phyloP scores from a whole-genome alignment of 2,113 vertebrate genomes.

The Tenrec ecaudatus region DNA sequence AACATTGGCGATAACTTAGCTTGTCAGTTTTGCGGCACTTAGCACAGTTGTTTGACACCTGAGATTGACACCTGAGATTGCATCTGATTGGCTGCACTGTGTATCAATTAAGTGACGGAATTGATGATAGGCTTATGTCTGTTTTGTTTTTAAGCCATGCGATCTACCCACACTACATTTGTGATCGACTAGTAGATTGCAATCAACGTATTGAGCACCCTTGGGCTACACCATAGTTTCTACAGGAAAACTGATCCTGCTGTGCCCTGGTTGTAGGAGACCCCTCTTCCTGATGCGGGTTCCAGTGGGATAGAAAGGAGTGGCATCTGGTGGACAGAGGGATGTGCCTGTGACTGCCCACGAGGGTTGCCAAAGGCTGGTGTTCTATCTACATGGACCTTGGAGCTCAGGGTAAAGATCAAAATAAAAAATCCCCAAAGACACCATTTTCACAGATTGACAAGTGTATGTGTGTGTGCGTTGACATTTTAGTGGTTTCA shows the following conservation, averaged over 20 bases:
- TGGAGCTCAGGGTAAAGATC: not conserved
- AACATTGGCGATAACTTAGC: too few species aligned
- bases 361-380: not conserved
- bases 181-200: too few species aligned
- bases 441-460: not conserved
- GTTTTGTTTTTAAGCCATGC: too few species aligned
- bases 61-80: too few species aligned
- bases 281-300: not conserved
- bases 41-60: too few species aligned
- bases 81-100: too few species aligned
- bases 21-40: too few species aligned
- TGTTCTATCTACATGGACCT: slow-evolving; percentile 22
- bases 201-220: too few species aligned
- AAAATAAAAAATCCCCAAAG: not conserved
- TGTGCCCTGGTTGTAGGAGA: not conserved
- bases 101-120: too few species aligned
- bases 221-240: too few species aligned
- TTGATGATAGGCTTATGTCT: too few species aligned
- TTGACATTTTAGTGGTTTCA: not conserved
- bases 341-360: not conserved
- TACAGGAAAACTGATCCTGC: not conserved
- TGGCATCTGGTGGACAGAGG: slow-evolving; percentile 10
- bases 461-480: not conserved
- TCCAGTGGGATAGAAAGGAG: not conserved
- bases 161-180: too few species aligned